These are phyloP conservation scores for Cherax quadricarinatus DNA, from an alignment of 1,140 invertebrate genomes.

Conservation along the genomic window DNA sequence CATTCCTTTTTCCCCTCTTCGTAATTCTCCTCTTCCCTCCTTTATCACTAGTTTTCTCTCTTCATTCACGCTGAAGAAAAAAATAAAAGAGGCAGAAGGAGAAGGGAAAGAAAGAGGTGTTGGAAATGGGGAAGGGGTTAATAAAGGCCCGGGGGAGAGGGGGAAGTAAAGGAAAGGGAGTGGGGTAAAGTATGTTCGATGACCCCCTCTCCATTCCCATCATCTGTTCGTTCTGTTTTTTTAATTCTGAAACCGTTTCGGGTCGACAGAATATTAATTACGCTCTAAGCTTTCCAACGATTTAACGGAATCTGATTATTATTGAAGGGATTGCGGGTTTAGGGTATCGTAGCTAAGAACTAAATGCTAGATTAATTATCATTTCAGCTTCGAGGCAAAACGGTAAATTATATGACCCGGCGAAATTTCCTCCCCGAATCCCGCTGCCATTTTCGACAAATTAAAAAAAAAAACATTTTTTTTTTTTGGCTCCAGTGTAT, in stretches of 20 bases:
- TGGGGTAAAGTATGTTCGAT: neutral
- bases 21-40: too few species aligned
- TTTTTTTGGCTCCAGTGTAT: too few species aligned
- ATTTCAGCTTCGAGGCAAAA: slow-evolving; percentile 28
- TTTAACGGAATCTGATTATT: slow-evolving; percentile 46
- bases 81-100: neutral
- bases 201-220: neutral
- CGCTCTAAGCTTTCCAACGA: slow-evolving; percentile 7
- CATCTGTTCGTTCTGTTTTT: neutral
- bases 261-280: slow-evolving; percentile 31
- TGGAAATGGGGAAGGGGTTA: neutral
- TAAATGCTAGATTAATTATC: slow-evolving; percentile 42
- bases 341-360: slow-evolving; percentile 20
- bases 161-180: neutral
- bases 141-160: neutral
- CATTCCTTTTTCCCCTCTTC: too few species aligned
- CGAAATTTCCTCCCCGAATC: neutral
- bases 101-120: too few species aligned
- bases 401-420: slow-evolving; percentile 4
- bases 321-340: slow-evolving; percentile 31
- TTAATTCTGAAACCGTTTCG: neutral
- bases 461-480: too few species aligned
- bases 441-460: neutral
- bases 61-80: too few species aligned
- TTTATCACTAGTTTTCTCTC: too few species aligned